Base-by-base conservation (phyloP, 2,888 invertebrate species). In the Drosophila merina region DNA sequence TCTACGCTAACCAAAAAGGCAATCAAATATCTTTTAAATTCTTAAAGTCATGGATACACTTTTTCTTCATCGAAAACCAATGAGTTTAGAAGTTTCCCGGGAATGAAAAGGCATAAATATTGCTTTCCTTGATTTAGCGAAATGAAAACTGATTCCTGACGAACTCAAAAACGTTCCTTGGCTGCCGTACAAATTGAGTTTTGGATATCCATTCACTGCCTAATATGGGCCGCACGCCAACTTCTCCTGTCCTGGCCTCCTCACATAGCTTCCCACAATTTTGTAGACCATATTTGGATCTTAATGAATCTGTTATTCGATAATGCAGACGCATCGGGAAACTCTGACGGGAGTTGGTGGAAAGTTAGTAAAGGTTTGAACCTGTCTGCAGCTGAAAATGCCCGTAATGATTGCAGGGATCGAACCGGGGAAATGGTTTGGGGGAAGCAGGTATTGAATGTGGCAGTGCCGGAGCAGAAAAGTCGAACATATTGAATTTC, bases 291-390 rank as follows among this genome's bases (percentile, higher is more conserved):
- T 76, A 69, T 79, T 75, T 71, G 76, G 45, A 40, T 66, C 69
- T 78, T 89, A 89, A 89, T 89, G 89, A 89, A 81, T 77, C 76
- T 77, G 88, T 76, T 81, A 89, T 88, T 83, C 76, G 88, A 89
- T 81, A 87, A 77, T 71, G 73, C 76, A 79, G 75, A 79, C 74
- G 60, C 74, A 59, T 48, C 72, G 66, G 42, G 8, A 67, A 64
- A 50, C 52, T 64, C 48, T 45, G 56, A 38, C 36, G n/a, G 44
- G 56, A 68, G 64, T 70, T 67, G 70, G 55, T 70, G 75, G 44
- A 77, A 86, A 83, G 81, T 77, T 74, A 72, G 68, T 68, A 77
- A 83, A 83, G 73, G 86, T 83, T 73, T 44, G 47, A 73, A 64
- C 60, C 86, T 77, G 86, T 74, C 86, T 62, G 75, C 33, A 30